A percentile compares a stretch with the other conserved stretches of the same genome.
Evolutionary conservation across 2,797 vertebrate genomes (phyloP).

Genomic region (Mus minutoides): DNA sequence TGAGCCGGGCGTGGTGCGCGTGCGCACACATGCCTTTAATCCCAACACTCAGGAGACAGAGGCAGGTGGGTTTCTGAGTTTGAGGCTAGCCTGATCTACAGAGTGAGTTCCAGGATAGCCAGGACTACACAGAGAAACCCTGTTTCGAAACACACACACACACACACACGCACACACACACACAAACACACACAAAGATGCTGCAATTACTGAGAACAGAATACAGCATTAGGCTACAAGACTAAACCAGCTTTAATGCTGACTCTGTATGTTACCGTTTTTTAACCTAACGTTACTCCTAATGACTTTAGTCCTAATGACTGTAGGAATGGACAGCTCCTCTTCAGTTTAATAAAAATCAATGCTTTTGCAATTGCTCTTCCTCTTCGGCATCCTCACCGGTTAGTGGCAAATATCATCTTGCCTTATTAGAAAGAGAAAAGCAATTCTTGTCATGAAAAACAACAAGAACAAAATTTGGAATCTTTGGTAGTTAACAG

Average conservation of each 20-base stretch:
- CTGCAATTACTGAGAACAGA: not conserved
- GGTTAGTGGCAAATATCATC: conserved; percentile 14
- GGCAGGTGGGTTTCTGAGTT: too few relatives aligned
- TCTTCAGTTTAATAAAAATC: not conserved
- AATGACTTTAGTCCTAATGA: not conserved
- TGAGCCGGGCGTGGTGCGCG: too few relatives aligned
- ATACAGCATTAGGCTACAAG: not conserved
- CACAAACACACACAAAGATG: too few relatives aligned
- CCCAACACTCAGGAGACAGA: too few relatives aligned
- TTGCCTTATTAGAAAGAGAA: not conserved
- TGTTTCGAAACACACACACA: too few relatives aligned
- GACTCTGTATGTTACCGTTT: not conserved
- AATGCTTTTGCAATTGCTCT: not conserved
- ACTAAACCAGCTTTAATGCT: not conserved
- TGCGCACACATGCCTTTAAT: too few relatives aligned
- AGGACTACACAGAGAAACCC: too few relatives aligned
- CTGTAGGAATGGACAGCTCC: not conserved
- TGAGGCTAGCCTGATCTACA: too few relatives aligned
- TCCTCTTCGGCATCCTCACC: not conserved
- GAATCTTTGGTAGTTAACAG: not conserved
- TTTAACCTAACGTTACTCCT: not conserved
- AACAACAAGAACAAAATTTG: not conserved
- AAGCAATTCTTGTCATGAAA: not conserved
- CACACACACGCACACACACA: too few relatives aligned
- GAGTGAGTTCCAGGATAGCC: too few relatives aligned